Conservation (phyloP, 2,888 invertebrate species). For the Sycophila texana region DNA sequence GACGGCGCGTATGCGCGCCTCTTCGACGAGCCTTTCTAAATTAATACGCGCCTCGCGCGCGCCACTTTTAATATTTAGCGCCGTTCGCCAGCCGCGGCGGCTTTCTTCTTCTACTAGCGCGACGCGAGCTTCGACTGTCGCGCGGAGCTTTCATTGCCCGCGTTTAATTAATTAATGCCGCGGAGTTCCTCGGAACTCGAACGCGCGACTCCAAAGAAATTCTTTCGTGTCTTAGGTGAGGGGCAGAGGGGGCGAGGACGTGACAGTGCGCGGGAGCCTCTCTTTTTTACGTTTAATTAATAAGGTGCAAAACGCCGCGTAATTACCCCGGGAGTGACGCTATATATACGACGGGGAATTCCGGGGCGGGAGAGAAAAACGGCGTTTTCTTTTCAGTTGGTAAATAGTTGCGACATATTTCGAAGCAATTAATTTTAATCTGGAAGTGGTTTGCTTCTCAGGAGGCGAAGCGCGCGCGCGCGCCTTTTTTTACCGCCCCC, state of each 20-base stretch:
- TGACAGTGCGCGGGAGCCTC: background rate
- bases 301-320: slow-evolving; percentile 42
- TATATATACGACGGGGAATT: slow-evolving; percentile 21
- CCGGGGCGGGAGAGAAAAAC: slow-evolving; percentile 1
- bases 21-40: slow-evolving; percentile 45
- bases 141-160: slow-evolving; percentile 41
- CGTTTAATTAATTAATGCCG: slow-evolving; percentile 54
- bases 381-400: slow-evolving; percentile 8
- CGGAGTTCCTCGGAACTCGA: background rate
- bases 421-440: slow-evolving; percentile 55
- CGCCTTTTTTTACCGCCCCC: slow-evolving; percentile 18
- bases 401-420: slow-evolving; percentile 36
- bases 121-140: slow-evolving; percentile 24
- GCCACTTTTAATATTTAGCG: slow-evolving; percentile 9
- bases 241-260: background rate
- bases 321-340: slow-evolving; percentile 23
- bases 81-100: background rate
- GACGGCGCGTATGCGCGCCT: slow-evolving; percentile 28
- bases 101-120: background rate
- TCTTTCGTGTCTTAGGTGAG: slow-evolving; percentile 46
- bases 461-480: background rate
- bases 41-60: slow-evolving; percentile 38
- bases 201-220: slow-evolving; percentile 34
- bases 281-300: slow-evolving; percentile 38
- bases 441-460: slow-evolving; percentile 19